Conservation (phyloP, 37 sponge, comb jelly and placozoan species). For the Corticium candelabrum region DNA sequence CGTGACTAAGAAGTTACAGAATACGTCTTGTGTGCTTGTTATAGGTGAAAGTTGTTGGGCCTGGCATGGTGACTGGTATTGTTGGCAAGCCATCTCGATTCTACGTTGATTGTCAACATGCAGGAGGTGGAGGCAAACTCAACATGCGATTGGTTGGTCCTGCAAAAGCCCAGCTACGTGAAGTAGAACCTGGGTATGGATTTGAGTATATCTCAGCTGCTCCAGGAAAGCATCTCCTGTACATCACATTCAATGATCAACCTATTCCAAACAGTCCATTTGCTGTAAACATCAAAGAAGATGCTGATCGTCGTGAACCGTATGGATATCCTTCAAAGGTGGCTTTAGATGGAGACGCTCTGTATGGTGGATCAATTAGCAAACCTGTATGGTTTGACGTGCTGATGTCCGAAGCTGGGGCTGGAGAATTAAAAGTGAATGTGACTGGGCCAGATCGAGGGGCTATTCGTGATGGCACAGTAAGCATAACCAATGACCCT, state of each 20-base stretch:
- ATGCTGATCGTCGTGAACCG: neutral
- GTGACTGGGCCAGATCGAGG: neutral
- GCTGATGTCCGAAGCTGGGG: neutral
- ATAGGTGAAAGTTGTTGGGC: neutral
- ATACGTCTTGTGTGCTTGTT: too few species aligned
- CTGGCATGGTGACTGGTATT: conserved; percentile 1
- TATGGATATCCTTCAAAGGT: neutral
- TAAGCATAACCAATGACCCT: neutral
- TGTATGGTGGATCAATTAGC: neutral
- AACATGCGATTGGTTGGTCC: neutral
- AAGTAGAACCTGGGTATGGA: neutral
- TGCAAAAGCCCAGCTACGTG: neutral
- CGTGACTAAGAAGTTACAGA: neutral
- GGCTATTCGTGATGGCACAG: neutral
- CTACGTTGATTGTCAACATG: neutral
- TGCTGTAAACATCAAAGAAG: neutral
- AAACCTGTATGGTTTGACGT: neutral
- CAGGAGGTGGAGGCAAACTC: neutral
- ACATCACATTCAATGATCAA: neutral
- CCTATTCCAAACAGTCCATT: neutral
- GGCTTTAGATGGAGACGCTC: neutral
- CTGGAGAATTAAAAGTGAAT: neutral
- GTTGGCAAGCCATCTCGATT: neutral
- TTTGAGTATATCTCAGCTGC: neutral
- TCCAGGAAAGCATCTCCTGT: neutral